Evolutionary conservation across 1,140 invertebrate species (phyloP).

Genomic region (Aphis gossypii): DNA sequence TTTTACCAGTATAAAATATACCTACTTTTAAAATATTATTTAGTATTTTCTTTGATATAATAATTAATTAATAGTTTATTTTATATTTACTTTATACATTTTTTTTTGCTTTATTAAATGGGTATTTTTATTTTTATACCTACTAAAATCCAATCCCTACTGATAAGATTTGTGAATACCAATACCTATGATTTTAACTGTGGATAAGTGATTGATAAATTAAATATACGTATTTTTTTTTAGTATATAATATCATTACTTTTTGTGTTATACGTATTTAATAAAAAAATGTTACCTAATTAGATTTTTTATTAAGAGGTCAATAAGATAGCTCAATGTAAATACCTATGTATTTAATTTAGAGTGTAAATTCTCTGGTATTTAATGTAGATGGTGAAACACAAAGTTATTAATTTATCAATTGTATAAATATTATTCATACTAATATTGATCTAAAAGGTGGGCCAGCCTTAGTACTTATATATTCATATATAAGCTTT

Average conservation of each 20-base stretch:
- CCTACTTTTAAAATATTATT: background rate
- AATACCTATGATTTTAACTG: background rate
- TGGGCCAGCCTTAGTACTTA: background rate
- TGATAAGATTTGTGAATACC: background rate
- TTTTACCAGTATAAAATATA: background rate
- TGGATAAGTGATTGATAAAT: background rate
- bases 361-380: background rate
- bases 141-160: background rate
- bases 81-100: background rate
- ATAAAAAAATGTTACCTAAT: background rate
- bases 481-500: background rate
- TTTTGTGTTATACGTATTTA: background rate
- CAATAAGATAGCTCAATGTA: background rate
- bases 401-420: background rate
- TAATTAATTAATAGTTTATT: background rate
- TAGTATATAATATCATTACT: background rate
- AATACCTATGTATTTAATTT: background rate
- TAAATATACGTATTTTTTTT: background rate
- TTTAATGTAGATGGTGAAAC: background rate
- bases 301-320: background rate
- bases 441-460: background rate
- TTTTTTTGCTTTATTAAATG: background rate
- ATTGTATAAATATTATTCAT: background rate
- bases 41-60: background rate
- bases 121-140: background rate